Evolutionary conservation across 2,888 invertebrate species (phyloP), one percentile per base, ranked within the genome.

Genomic region (Thera britannica): DNA sequence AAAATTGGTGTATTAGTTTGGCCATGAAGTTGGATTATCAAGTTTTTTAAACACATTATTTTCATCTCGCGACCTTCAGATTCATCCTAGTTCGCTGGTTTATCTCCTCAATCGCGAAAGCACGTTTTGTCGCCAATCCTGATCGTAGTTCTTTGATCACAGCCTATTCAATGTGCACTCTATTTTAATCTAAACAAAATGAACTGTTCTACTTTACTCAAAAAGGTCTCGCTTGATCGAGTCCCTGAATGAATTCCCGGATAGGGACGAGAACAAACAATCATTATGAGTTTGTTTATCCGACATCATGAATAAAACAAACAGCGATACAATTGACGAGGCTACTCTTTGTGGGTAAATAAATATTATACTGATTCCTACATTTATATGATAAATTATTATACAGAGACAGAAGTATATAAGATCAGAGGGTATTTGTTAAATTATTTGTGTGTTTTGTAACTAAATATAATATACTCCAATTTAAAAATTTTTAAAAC

Each of bases 281-380:
- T 57, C 56, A 35, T 60, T 49, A 57, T 51, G 56, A 61, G 65
- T 60, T 66, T 66, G 56, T 56, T 60, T 65, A 64, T 48, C 64
- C 46, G 58, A 58, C 54, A 65, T 59, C 54, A 60, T 65, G 48
- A 59, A 65, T 65, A 54, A 65, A 58, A 58, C 46, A 55, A 60
- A 49, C 54, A 65, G 49, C 48, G 41, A 60, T 41, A 59, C 48
- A 60, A 65, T 56, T 48, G 34, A 48, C 58, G 46, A 65, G 34
- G 58, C 41, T 52, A 52, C 52, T 52, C 23, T 51, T 52, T 23
- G 34, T 34, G 34, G 52, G 34, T 52, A 34, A 9, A 52, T 52
- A 52, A 52, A 52, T 52, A 34, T 52, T 52, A 5, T 3, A 9
- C 52, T 9, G 9, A 52, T 1, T 34, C 9, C 9, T 52, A 34